Conservation (phyloP, 2,113 vertebrate species). For the Ia io region DNA sequence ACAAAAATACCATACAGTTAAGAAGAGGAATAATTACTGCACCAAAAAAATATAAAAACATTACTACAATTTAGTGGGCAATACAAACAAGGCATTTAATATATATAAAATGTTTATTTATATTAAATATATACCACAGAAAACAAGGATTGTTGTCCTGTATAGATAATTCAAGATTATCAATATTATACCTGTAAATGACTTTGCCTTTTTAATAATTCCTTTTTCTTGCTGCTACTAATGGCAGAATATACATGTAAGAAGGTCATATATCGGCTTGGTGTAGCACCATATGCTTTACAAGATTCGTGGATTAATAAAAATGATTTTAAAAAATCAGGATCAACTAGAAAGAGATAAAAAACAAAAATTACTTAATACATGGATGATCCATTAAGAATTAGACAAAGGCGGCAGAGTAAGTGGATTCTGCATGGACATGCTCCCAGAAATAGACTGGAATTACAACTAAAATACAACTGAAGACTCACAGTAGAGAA, state of each 20-base stretch:
- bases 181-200: constrained; percentile 92
- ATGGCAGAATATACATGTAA: constrained; percentile 89
- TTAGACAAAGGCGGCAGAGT: not conserved
- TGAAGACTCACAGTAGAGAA: too few relatives aligned
- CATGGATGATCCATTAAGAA: not conserved
- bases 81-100: not conserved
- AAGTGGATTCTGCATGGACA: too few relatives aligned
- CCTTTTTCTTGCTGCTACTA: constrained; percentile 89
- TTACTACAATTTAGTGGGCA: not conserved
- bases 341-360: constrained; percentile 76
- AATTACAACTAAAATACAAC: too few relatives aligned
- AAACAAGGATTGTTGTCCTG: not conserved
- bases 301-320: constrained; percentile 94
- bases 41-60: not conserved
- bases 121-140: not conserved
- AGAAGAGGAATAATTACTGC: not conserved
- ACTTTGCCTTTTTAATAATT: constrained; percentile 91
- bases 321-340: constrained; percentile 91
- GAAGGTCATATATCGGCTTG: constrained; percentile 95
- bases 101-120: not conserved
- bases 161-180: not conserved
- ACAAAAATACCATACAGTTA: not conserved
- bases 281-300: constrained; percentile 90
- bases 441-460: too few relatives aligned
- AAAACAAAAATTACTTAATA: not conserved